A percentile compares a stretch with the other conserved stretches of the same genome.
phyloP scores from a whole-genome alignment of 1,140 invertebrate species.

The Plectrocnemia conspersa region DNA sequence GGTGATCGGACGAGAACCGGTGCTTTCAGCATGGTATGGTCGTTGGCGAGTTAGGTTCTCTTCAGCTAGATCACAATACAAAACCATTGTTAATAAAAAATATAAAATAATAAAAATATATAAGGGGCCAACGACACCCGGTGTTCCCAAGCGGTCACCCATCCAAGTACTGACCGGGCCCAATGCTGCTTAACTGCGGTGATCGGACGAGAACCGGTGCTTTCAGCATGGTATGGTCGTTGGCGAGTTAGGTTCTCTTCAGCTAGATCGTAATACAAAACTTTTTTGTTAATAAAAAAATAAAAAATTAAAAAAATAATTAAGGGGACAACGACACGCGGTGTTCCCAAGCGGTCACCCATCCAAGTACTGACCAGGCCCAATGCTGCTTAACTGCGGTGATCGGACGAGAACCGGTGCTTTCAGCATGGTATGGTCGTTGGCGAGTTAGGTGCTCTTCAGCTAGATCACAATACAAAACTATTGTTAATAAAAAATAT shows the following conservation, averaged over 20 bases:
- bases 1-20: conserved; percentile 17
- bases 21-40: conserved; percentile 12
- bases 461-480: too few species aligned
- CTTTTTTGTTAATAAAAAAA: too few species aligned
- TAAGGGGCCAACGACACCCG: conserved; percentile 27
- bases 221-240: conserved; percentile 13
- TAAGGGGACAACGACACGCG: conserved; percentile 27
- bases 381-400: conserved; percentile 15
- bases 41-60: too few species aligned
- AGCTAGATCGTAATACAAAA: too few species aligned
- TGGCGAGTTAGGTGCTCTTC: too few species aligned
- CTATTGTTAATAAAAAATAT: too few species aligned
- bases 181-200: conserved; percentile 15
- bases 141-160: conserved; percentile 30
- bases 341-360: conserved; percentile 30
- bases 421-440: conserved; percentile 13
- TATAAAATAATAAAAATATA: too few species aligned
- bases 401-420: conserved; percentile 16
- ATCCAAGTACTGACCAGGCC: conserved; percentile 26
- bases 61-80: too few species aligned
- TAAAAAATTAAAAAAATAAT: too few species aligned
- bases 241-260: too few species aligned
- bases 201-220: conserved; percentile 16
- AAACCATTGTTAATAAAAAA: too few species aligned
- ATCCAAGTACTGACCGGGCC: conserved; percentile 26